Evolutionary conservation across 2,113 vertebrate genomes (phyloP), one percentile per base, ranked within the genome.

Genomic region (Glaucomys volans): DNA sequence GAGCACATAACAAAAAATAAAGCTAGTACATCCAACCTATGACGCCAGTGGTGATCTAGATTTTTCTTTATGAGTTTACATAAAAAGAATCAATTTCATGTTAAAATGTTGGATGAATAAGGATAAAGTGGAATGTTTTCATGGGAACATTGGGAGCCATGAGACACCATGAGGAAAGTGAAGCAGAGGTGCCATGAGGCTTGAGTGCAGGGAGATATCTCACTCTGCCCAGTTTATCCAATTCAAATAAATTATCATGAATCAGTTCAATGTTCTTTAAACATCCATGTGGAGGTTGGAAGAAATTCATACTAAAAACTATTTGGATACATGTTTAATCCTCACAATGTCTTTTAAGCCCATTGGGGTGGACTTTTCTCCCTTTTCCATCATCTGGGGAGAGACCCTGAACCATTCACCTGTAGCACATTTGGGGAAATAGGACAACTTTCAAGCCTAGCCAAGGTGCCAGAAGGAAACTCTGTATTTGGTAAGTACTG

Each of bases 391-490:
- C 17, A 5, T 35, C 22, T 14, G 13, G 59, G 18, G n/a, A 40
- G 9, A n/a, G 17, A 4, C 16, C 35, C n/a, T n/a, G 22, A 16
- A 1, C 52, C 30, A n/a, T 44, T 20, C 20, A 62, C 32, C n/a
- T 32, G 16, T 4, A 18, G 44, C 18, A 13, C 14, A 18, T 20
- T 64, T 50, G 4, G 30, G 54, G 44, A 37, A 54, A 42, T 71
- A n/a, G 9, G 9, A 47, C 11, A 18, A 7, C 12, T 32, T 35
- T 50, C 52, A 13, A 24, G 22, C 35, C 79, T n/a, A 26, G 10
- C 0, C 1, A 28, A 3, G 13, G n/a, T 18, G 28, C 4, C 13
- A 8, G 28, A 37, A 77, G 16, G 11, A 3, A 0, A 30, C 42
- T 76, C 17, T 20, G 32, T 14, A 71, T 64, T 54, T 13, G 0